These are phyloP conservation scores for Setophaga coronata DNA, from an alignment of 2,113 vertebrate genomes.

Conservation along the genomic window DNA sequence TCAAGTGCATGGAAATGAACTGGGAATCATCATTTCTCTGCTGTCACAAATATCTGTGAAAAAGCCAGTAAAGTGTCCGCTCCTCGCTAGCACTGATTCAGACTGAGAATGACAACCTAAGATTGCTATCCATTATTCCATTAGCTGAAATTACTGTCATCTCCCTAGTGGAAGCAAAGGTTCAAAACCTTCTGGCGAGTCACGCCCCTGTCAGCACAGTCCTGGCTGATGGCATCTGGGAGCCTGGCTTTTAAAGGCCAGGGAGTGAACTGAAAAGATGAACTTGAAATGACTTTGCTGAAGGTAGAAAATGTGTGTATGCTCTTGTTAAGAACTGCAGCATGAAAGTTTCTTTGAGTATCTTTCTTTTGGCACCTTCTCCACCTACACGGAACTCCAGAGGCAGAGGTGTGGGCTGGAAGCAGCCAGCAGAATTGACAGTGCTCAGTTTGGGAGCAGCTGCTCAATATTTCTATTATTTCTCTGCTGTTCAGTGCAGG, in stretches of 20 bases:
- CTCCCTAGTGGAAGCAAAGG: background rate
- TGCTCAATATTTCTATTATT: background rate
- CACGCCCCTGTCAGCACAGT: background rate
- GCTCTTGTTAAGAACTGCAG: background rate
- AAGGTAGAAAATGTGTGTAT: background rate
- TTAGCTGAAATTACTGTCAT: slow-evolving; percentile 40
- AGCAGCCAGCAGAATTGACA: background rate
- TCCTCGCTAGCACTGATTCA: background rate
- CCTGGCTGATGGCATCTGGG: background rate
- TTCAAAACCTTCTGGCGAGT: background rate
- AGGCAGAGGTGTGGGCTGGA: background rate
- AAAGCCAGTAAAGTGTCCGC: background rate
- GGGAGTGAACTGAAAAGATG: background rate
- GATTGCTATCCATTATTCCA: slow-evolving; percentile 44
- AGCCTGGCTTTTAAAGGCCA: background rate
- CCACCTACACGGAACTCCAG: background rate
- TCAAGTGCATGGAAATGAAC: slow-evolving; percentile 18
- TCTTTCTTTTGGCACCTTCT: background rate
- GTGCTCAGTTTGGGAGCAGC: background rate
- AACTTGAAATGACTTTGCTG: background rate
- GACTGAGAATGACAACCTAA: background rate
- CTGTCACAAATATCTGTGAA: slow-evolving; percentile 1
- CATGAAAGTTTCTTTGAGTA: background rate
- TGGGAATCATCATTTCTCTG: background rate
- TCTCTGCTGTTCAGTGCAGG: background rate